Conservation (phyloP, 1,140 invertebrate species). For the Papilio polyxenes region DNA sequence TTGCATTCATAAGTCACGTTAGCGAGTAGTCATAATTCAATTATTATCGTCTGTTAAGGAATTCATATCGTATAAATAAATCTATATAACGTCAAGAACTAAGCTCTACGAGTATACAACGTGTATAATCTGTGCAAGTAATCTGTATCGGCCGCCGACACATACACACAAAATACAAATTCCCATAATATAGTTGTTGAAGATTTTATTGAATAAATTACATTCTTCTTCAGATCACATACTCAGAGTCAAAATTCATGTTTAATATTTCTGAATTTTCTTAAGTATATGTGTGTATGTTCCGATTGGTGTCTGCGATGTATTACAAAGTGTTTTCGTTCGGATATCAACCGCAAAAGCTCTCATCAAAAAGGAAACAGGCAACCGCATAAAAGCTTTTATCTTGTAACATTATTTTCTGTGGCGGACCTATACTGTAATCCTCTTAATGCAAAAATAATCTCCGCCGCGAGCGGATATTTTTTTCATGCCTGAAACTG, state of each 20-base stretch:
- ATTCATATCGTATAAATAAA: constrained; percentile 14
- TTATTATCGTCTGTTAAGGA: constrained; percentile 27
- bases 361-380: constrained; percentile 29
- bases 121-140: too few relatives aligned
- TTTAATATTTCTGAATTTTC: not conserved
- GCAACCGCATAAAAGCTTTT: constrained; percentile 29
- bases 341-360: constrained; percentile 26
- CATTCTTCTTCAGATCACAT: too few relatives aligned
- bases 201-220: too few relatives aligned
- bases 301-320: not conserved
- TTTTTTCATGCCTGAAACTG: constrained; percentile 20
- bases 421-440: constrained; percentile 22
- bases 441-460: constrained; percentile 35
- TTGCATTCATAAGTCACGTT: constrained; percentile 19
- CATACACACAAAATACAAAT: too few relatives aligned
- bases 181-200: too few relatives aligned
- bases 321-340: constrained; percentile 5
- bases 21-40: constrained; percentile 11
- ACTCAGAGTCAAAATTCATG: not conserved
- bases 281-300: not conserved
- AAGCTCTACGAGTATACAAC: constrained; percentile 1
- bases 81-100: constrained; percentile 5
- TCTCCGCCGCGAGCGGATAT: constrained; percentile 1
- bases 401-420: constrained; percentile 19
- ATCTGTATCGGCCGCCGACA: too few relatives aligned